phyloP scores from a whole-genome alignment of 2,797 vertebrate genomes.

The Coracias cyanogaster region DNA sequence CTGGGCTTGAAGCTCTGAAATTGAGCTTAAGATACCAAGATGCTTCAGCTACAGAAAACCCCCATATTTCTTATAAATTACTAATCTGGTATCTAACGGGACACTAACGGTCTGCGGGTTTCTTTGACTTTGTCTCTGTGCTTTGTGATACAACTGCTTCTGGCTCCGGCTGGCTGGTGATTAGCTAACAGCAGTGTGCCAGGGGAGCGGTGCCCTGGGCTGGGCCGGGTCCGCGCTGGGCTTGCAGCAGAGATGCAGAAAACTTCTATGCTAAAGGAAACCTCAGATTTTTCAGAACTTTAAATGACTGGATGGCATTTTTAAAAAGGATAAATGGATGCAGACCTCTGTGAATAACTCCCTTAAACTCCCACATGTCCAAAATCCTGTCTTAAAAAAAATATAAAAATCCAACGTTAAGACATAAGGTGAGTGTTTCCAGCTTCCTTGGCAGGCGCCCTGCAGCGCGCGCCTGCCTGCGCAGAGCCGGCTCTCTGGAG shows the following conservation, averaged over 20 bases:
- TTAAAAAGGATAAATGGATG: neutral
- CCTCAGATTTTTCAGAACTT: neutral
- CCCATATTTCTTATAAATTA: neutral
- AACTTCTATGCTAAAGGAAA: neutral
- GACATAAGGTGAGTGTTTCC: no score
- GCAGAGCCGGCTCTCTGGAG: neutral
- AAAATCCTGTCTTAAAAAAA: neutral
- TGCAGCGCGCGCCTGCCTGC: neutral
- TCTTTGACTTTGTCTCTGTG: neutral
- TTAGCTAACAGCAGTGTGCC: neutral
- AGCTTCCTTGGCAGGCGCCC: neutral
- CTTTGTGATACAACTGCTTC: neutral
- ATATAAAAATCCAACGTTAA: no score
- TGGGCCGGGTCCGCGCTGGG: neutral
- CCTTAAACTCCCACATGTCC: neutral
- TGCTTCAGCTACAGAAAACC: neutral
- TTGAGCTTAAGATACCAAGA: neutral
- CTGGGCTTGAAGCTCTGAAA: conserved; percentile 12
- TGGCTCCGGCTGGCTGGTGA: neutral
- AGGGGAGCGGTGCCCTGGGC: neutral
- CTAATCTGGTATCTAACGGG: neutral
- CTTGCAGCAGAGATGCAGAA: neutral
- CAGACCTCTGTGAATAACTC: neutral
- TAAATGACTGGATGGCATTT: neutral
- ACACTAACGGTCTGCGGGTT: neutral